Conservation (phyloP, 2,888 invertebrate species). For the Himalopsyche tibetana region DNA sequence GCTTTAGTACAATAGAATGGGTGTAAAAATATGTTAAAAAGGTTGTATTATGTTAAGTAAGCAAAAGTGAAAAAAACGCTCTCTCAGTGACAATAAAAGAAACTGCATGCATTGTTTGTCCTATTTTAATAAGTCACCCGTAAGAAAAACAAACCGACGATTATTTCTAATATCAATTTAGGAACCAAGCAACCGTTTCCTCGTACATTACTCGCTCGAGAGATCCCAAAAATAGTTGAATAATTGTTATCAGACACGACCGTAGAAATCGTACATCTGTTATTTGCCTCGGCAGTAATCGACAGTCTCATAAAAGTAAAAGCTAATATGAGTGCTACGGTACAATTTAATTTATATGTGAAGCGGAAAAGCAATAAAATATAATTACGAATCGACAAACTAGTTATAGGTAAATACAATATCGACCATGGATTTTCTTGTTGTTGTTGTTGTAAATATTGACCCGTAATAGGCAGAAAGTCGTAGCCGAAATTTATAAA, state of each 20-base stretch:
- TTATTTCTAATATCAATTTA: not conserved
- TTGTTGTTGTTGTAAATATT: not conserved
- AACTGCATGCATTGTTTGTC: not conserved
- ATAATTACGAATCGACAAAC: too few species aligned
- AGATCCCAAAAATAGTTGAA: not conserved
- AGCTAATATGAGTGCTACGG: not conserved
- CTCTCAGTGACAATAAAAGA: not conserved
- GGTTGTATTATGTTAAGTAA: not conserved
- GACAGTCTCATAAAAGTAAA: conserved; percentile 30
- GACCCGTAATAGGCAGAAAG: not conserved
- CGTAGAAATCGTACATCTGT: not conserved
- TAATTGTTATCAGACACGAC: not conserved
- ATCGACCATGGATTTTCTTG: not conserved
- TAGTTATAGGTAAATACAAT: not conserved
- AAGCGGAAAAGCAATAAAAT: not conserved
- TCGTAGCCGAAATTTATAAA: too few species aligned
- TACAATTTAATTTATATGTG: not conserved
- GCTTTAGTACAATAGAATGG: too few species aligned
- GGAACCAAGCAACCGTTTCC: not conserved
- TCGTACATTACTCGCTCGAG: not conserved
- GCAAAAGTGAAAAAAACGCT: not conserved
- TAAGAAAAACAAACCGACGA: not conserved
- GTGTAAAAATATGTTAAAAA: not conserved
- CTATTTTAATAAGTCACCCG: not conserved
- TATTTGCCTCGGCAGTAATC: not conserved